A percentile compares a stretch with the other conserved stretches of the same genome.
Conservation (phyloP, 2,797 vertebrate species). For the Ispidina lecontei region DNA sequence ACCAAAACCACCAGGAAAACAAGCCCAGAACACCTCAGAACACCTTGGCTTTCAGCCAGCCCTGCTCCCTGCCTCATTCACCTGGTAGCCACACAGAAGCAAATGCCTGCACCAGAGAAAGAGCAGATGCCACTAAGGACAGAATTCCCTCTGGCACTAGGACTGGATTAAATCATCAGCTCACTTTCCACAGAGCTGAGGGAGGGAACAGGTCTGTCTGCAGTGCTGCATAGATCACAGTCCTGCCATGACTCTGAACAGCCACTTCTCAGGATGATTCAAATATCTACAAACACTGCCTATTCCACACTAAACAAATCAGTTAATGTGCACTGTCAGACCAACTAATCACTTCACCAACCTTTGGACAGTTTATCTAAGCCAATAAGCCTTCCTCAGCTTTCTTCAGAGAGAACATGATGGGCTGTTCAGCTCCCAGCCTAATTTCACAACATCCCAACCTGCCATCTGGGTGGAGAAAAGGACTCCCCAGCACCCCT, state of each 20-base stretch:
- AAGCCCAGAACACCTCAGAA: not conserved
- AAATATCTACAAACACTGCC: conserved; percentile 32
- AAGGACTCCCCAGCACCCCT: not conserved
- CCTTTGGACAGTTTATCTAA: conserved; percentile 13
- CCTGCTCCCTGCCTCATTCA: not conserved
- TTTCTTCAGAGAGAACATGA: not conserved
- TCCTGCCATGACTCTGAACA: not conserved
- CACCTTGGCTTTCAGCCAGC: not conserved
- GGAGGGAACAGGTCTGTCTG: not conserved
- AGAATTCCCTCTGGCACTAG: not conserved
- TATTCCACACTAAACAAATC: conserved; percentile 38
- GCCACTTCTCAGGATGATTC: conserved; percentile 33
- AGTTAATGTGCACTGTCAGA: not conserved
- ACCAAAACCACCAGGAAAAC: not conserved
- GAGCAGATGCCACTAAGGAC: not conserved
- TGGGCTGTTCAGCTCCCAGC: not conserved
- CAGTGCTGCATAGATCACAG: not conserved
- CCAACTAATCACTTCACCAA: conserved; percentile 26
- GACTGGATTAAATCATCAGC: not conserved
- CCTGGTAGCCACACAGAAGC: not conserved
- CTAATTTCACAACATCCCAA: not conserved
- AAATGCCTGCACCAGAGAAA: not conserved
- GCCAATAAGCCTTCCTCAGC: not conserved
- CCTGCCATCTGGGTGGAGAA: not conserved
- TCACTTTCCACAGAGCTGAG: not conserved